These are phyloP conservation scores for Drosophila truncata DNA, from an alignment of 1,140 invertebrate species.

Conservation along the genomic window DNA sequence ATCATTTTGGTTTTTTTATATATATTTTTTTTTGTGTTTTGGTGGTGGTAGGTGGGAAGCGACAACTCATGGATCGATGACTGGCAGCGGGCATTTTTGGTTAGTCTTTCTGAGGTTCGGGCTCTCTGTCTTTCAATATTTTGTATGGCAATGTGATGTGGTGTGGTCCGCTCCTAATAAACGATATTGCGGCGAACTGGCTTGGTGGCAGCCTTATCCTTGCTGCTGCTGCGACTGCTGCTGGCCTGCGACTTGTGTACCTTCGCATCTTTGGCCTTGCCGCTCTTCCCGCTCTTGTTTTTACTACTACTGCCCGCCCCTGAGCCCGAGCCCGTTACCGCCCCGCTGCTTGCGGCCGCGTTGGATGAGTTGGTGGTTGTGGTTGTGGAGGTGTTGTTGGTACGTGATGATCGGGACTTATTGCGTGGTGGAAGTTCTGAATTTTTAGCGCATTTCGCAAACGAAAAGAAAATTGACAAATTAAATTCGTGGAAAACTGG, in stretches of 20 bases:
- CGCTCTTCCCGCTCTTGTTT: conserved; percentile 65
- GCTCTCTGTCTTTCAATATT: conserved; percentile 34
- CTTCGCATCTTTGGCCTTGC: conserved; percentile 72
- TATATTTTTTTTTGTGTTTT: conserved; percentile 29
- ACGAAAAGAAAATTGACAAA: conserved; percentile 64
- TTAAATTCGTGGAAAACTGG: conserved; percentile 43
- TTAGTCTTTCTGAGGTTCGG: conserved; percentile 11
- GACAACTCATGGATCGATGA: conserved; percentile 49
- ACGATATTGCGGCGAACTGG: conserved; percentile 76
- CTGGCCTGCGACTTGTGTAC: conserved; percentile 52
- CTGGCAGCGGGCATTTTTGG: conserved; percentile 18
- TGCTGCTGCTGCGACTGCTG: conserved; percentile 73
- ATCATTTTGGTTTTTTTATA: conserved; percentile 20
- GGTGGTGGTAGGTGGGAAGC: conserved; percentile 38
- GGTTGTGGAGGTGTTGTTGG: conserved; percentile 66
- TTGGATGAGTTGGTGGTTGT: conserved; percentile 64
- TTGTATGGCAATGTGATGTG: conserved; percentile 56
- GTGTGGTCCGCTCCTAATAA: conserved; percentile 52
- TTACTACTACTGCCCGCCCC: conserved; percentile 61
- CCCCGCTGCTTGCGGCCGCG: conserved; percentile 48
- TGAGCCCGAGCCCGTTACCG: conserved; percentile 23
- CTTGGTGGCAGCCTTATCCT: conserved; percentile 62
- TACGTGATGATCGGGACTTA: conserved; percentile 84
- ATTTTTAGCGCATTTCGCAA: conserved; percentile 54
- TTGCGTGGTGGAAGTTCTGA: conserved; percentile 80